Evolutionary conservation across 1,140 invertebrate genomes (phyloP).

Genomic region (Cephus cinctus): DNA sequence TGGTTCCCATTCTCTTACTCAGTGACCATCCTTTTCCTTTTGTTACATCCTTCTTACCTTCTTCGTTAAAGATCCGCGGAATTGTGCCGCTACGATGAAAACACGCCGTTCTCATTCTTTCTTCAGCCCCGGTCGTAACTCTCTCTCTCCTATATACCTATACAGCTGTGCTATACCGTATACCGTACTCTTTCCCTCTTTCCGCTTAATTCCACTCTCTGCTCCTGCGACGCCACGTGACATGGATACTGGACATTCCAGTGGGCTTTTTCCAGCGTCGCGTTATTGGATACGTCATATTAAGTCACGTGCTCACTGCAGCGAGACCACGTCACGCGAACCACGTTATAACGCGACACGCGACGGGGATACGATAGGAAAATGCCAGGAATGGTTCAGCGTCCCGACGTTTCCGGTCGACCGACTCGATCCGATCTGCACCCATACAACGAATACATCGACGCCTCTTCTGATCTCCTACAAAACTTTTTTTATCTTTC

Average conservation of each 20-base stretch:
- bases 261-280: neutral
- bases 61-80: constrained; percentile 14
- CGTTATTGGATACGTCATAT: constrained; percentile 24
- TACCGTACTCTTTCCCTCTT: neutral
- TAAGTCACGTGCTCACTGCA: constrained; percentile 15
- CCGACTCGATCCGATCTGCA: no score
- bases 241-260: constrained; percentile 11
- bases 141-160: no score
- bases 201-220: neutral
- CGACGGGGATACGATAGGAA: neutral
- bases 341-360: neutral
- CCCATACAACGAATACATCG: no score
- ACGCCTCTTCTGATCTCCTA: no score
- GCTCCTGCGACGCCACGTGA: neutral
- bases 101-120: no score
- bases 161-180: no score
- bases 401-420: neutral
- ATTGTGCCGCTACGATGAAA: neutral
- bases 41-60: no score
- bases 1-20: no score
- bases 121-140: neutral
- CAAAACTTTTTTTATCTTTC: no score
- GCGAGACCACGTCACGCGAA: constrained; percentile 1
- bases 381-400: neutral
- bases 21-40: no score